These are phyloP conservation scores for Trissolcus japonicus DNA, from an alignment of 2,888 invertebrate genomes.

Conservation along the genomic window DNA sequence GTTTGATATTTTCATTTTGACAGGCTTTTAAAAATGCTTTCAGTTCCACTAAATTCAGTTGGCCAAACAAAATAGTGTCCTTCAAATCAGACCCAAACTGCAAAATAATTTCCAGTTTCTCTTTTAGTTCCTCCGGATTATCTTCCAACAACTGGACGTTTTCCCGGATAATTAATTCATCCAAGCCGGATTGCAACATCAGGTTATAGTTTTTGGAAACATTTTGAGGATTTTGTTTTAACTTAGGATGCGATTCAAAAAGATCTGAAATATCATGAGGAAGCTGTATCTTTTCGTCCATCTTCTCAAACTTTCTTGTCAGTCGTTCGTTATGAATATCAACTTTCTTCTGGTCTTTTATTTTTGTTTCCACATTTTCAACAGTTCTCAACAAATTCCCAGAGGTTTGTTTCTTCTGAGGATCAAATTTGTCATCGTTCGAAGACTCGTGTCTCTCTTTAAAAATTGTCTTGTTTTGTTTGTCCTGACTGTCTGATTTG, in stretches of 20 bases:
- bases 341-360: not conserved
- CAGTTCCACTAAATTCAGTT: not conserved
- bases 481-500: too few relatives aligned
- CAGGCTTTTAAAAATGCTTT: slow-evolving; percentile 2
- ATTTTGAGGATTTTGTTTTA: not conserved
- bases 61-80: slow-evolving; percentile 3
- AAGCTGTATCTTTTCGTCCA: not conserved
- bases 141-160: slow-evolving; percentile 1
- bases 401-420: too few relatives aligned
- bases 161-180: not conserved
- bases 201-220: slow-evolving; percentile 7
- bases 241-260: not conserved
- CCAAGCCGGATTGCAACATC: not conserved
- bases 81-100: slow-evolving; percentile 10
- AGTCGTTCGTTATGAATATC: not conserved
- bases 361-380: not conserved
- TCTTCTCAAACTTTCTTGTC: not conserved
- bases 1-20: slow-evolving; percentile 7
- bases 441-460: too few relatives aligned
- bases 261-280: not conserved
- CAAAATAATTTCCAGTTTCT: slow-evolving; percentile 5
- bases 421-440: too few relatives aligned
- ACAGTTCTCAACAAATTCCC: not conserved
- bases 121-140: not conserved
- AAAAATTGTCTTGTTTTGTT: too few relatives aligned